A percentile compares a stretch with the other conserved stretches of the same genome.
These are phyloP conservation scores for Dynastes maya DNA, from an alignment of 2,888 invertebrate genomes.

Conservation along the genomic window DNA sequence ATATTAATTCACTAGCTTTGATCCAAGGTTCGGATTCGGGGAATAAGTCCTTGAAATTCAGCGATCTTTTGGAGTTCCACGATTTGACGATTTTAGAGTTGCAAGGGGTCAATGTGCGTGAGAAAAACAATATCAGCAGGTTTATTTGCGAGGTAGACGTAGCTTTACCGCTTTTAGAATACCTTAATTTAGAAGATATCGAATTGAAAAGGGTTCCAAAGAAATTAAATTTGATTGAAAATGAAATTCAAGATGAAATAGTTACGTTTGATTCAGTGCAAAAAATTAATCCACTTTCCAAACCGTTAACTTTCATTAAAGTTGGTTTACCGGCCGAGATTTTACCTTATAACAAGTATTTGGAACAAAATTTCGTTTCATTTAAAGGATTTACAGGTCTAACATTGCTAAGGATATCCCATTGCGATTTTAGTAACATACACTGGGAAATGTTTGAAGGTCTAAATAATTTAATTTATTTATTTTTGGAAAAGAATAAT, in stretches of 20 bases:
- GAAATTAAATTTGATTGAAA: conserved; percentile 68
- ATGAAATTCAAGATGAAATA: conserved; percentile 66
- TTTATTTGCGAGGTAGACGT: conserved; percentile 72
- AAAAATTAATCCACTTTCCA: conserved; percentile 63
- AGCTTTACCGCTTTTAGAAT: conserved; percentile 70
- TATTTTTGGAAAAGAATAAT: conserved; percentile 78
- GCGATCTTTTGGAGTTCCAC: conserved; percentile 70
- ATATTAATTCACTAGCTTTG: conserved; percentile 74
- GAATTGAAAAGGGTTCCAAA: conserved; percentile 64
- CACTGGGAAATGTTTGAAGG: conserved; percentile 82
- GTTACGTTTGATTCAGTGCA: conserved; percentile 67
- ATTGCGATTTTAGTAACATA: conserved; percentile 76
- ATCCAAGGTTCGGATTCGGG: conserved; percentile 74
- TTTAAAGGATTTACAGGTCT: conserved; percentile 73
- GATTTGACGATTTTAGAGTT: conserved; percentile 76
- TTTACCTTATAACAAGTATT: conserved; percentile 77
- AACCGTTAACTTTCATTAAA: conserved; percentile 65
- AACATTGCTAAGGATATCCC: conserved; percentile 75
- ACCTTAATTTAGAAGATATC: conserved; percentile 73
- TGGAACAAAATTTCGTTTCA: conserved; percentile 70
- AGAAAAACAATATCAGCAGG: conserved; percentile 61
- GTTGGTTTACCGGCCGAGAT: conserved; percentile 72
- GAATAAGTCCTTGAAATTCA: conserved; percentile 70
- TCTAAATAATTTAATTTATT: conserved; percentile 74
- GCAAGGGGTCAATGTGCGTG: conserved; percentile 71